These are phyloP conservation scores for Neotragus pygmaeus DNA, from an alignment of 2,113 vertebrate species.

Conservation along the genomic window DNA sequence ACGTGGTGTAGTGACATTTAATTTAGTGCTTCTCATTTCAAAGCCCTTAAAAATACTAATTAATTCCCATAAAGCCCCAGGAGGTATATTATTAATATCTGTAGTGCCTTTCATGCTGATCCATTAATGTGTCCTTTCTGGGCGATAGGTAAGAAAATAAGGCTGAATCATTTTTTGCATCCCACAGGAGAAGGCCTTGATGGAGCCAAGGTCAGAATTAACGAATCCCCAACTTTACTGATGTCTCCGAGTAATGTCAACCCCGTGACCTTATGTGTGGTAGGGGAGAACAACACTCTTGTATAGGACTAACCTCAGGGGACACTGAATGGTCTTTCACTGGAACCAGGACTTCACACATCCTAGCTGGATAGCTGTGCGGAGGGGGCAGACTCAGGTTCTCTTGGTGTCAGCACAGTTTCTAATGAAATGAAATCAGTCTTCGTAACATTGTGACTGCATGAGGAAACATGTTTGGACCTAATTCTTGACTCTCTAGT, in stretches of 20 bases:
- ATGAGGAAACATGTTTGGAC: background rate
- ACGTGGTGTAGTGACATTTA: constrained; percentile 42
- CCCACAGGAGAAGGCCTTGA: background rate
- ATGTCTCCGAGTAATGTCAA: background rate
- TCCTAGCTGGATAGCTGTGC: background rate
- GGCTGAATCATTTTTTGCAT: background rate
- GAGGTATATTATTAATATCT: constrained; percentile 33
- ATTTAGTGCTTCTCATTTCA: constrained; percentile 60
- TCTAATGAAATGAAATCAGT: background rate
- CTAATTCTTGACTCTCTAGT: too few relatives aligned
- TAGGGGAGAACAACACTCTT: background rate
- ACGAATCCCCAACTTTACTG: background rate
- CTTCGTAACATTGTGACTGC: rapidly evolving
- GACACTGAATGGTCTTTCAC: background rate
- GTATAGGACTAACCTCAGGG: background rate
- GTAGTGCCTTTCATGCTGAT: background rate
- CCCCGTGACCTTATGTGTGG: background rate
- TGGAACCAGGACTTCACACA: background rate
- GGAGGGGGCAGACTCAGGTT: background rate
- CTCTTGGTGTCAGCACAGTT: background rate
- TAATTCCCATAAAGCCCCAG: constrained; percentile 46
- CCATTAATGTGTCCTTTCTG: background rate
- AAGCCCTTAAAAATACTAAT: constrained; percentile 59
- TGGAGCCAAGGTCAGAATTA: constrained; percentile 14
- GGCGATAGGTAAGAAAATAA: background rate